Conservation (phyloP, 2,888 invertebrate genomes). For the Prosapia bicincta region DNA sequence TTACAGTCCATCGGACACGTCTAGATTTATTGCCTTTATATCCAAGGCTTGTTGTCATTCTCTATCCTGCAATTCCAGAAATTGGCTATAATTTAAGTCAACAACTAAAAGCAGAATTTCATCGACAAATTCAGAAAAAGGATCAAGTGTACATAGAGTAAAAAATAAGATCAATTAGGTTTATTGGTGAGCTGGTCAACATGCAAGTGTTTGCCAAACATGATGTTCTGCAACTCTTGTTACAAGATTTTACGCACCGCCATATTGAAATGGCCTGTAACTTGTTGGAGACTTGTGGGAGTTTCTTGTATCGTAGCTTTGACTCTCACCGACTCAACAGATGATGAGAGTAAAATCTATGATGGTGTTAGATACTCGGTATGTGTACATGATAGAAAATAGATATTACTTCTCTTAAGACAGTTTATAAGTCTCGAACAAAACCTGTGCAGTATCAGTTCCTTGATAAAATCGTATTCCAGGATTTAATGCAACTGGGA, state of each 20-base stretch:
- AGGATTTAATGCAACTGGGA: constrained; percentile 44
- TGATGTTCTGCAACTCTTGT: constrained; percentile 87
- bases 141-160: constrained; percentile 62
- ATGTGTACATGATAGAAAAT: constrained; percentile 92
- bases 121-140: constrained; percentile 89
- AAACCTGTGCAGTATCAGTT: constrained; percentile 85
- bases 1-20: constrained; percentile 87
- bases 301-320: constrained; percentile 84
- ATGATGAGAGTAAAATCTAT: constrained; percentile 51
- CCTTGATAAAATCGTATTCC: constrained; percentile 83
- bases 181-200: constrained; percentile 94
- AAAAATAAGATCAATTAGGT: constrained; percentile 87
- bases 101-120: constrained; percentile 90
- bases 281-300: constrained; percentile 89
- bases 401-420: constrained; percentile 92
- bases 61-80: constrained; percentile 89
- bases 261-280: constrained; percentile 99
- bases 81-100: constrained; percentile 80
- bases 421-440: constrained; percentile 34
- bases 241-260: constrained; percentile 89
- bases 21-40: constrained; percentile 93
- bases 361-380: constrained; percentile 81
- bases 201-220: constrained; percentile 90
- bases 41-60: constrained; percentile 86
- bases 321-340: constrained; percentile 82